A percentile compares a stretch with the other conserved stretches of the same genome.
Conservation (phyloP, 2,888 invertebrate genomes). For the Blastobasis lacticolella region DNA sequence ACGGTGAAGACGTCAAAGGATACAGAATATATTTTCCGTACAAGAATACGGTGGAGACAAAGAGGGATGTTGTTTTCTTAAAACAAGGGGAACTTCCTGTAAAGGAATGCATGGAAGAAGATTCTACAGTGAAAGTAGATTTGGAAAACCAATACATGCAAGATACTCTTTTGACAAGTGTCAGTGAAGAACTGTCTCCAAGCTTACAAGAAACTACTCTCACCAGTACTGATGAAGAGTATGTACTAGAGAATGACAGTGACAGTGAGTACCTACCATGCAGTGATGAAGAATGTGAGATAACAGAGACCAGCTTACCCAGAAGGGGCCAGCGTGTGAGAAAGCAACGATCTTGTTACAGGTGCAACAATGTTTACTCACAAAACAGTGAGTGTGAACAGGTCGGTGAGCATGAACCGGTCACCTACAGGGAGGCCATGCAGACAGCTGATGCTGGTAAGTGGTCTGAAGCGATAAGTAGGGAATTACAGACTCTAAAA, state of each 20-base stretch:
- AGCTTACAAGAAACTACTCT: not conserved
- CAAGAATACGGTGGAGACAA: constrained; percentile 9
- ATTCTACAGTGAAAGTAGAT: not conserved
- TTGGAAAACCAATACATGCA: not conserved
- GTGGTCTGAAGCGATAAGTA: constrained; percentile 8
- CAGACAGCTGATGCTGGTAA: constrained; percentile 1
- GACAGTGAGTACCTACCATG: not conserved
- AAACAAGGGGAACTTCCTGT: not conserved
- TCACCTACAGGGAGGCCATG: constrained; percentile 11
- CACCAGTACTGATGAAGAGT: not conserved
- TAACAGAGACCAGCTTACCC: not conserved
- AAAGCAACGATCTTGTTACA: constrained; percentile 12
- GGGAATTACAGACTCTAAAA: constrained; percentile 7
- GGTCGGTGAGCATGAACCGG: constrained; percentile 3
- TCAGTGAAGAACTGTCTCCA: not conserved
- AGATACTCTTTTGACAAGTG: not conserved
- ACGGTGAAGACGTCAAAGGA: constrained; percentile 11
- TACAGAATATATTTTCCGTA: constrained; percentile 12
- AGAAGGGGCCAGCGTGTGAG: not conserved
- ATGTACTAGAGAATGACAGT: not conserved
- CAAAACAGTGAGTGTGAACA: not conserved
- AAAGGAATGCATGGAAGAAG: not conserved
- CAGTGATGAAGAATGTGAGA: not conserved
- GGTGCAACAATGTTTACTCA: constrained; percentile 7
- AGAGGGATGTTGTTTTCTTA: constrained; percentile 11